Evolutionary conservation across 35 echinoderm and acorn worm species (phyloP), one percentile per base, ranked within the genome.

Genomic region (Ophiothrix spiculata): DNA sequence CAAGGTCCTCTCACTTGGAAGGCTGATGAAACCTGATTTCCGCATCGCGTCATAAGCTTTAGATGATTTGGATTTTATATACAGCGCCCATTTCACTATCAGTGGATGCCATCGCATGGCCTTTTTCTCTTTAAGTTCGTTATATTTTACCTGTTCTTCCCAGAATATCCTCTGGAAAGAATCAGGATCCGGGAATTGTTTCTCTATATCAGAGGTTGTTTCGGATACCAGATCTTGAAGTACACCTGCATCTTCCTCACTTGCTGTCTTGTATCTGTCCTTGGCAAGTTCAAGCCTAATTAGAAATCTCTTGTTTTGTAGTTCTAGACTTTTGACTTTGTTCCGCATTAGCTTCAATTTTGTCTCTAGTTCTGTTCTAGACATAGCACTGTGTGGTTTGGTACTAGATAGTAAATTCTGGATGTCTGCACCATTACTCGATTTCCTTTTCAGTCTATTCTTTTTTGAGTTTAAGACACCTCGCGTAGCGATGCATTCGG

Each of bases 21-120:
- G 49, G 33, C 35, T 41, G 29, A 84, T 64, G 10, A 84, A 41
- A 64, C 81, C 81, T 21, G 81, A 56, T 35, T 84, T 54, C 60
- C 45, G 49, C 81, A 84, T 14, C 33, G 81, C 56, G 31, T 64
- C 40, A 69, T 84, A 84, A 32, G 56, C 81, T 33, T 41, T 31
- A 39, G 39, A 40, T 56, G 81, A 84, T 64, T 54, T 41, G 1
- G 45, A 54, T 10, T 64, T 56, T 1, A 84, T 34, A 34, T 84
- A 54, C 19, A 84, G 37, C 13, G 39, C 39, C 81, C 54, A 85
- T 39, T 85, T 85, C 32, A 85, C 56, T 37, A 75, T 64, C 6
- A 85, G 32, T 8, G 83, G 64, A 74, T 85, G 83, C 83, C 83
- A 85, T n/a, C 83, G 8, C 83, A 85, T 85, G 4, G 36, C 54